A percentile compares a stretch with the other conserved stretches of the same genome.
Evolutionary conservation across 2,888 invertebrate genomes (phyloP).

Genomic region (Auanema freiburgensis): DNA sequence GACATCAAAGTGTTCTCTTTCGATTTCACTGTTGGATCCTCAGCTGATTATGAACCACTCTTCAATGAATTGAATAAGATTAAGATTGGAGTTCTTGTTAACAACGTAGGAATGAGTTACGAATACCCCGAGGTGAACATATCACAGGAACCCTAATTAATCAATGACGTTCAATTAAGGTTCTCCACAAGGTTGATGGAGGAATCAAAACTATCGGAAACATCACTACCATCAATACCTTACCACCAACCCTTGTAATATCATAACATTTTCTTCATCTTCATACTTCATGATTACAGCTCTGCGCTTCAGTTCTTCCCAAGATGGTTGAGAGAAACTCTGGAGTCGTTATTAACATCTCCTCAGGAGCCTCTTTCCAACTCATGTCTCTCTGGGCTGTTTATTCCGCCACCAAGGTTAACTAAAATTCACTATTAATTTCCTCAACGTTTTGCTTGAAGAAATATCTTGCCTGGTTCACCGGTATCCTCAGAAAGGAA

Average conservation of each 20-base stretch:
- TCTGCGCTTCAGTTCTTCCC: slow-evolving; percentile 83
- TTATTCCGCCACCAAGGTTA: slow-evolving; percentile 85
- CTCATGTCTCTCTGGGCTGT: slow-evolving; percentile 74
- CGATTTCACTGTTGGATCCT: slow-evolving; percentile 49
- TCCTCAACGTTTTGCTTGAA: slow-evolving; percentile 16
- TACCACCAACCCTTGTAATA: slow-evolving; percentile 74
- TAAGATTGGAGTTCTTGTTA: slow-evolving; percentile 70
- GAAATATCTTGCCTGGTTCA: slow-evolving; percentile 57
- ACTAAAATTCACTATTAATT: slow-evolving; percentile 21
- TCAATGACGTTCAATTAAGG: slow-evolving; percentile 8
- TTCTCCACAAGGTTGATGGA: slow-evolving; percentile 55
- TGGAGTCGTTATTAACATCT: slow-evolving; percentile 86
- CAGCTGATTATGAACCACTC: slow-evolving; percentile 50
- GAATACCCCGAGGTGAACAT: slow-evolving; percentile 74
- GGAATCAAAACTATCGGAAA: slow-evolving; percentile 51
- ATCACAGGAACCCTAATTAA: background rate
- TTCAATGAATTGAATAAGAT: slow-evolving; percentile 49
- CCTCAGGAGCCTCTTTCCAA: slow-evolving; percentile 80
- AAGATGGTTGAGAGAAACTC: slow-evolving; percentile 79
- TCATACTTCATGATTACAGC: slow-evolving; percentile 65
- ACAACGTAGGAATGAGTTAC: slow-evolving; percentile 89
- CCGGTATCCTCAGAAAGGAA: slow-evolving; percentile 65
- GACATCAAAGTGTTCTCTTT: slow-evolving; percentile 55
- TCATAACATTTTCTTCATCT: background rate
- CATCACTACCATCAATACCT: slow-evolving; percentile 79